These are phyloP conservation scores for Nasonia giraulti DNA, from an alignment of 1,140 invertebrate species.

Conservation along the genomic window DNA sequence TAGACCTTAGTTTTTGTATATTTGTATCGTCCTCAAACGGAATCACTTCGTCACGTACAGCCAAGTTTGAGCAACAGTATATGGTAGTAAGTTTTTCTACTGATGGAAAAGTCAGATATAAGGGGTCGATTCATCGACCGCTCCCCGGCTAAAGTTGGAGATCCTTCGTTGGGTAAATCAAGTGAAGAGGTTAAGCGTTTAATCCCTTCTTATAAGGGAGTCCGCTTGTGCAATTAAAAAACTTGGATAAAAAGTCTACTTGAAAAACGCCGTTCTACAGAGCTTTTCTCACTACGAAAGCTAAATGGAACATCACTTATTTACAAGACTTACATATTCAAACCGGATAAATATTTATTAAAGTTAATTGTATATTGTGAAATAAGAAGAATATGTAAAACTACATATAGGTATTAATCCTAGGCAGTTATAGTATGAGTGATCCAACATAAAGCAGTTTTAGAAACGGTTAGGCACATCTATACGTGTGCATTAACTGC, in stretches of 20 bases:
- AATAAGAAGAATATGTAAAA: no score
- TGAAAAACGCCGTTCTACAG: neutral
- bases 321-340: no score
- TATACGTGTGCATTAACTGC: no score
- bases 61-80: neutral
- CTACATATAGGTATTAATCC: no score
- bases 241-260: neutral
- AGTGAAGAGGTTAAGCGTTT: slow-evolving; percentile 12
- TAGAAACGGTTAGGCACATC: no score
- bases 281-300: no score
- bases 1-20: neutral
- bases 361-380: no score
- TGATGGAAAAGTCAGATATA: slow-evolving; percentile 40
- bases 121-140: neutral
- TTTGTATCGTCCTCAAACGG: neutral
- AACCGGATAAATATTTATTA: no score
- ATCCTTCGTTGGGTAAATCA: neutral
- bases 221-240: slow-evolving; percentile 16
- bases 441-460: no score
- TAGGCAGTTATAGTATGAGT: no score
- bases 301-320: no score
- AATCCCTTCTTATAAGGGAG: slow-evolving; percentile 20
- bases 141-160: neutral
- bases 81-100: slow-evolving; percentile 2
- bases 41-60: slow-evolving; percentile 18